Percentiles rank a stretch among this genome's conserved stretches.
phyloP scores from a whole-genome alignment of 2,797 vertebrate species.

The Xerus rutilus region DNA sequence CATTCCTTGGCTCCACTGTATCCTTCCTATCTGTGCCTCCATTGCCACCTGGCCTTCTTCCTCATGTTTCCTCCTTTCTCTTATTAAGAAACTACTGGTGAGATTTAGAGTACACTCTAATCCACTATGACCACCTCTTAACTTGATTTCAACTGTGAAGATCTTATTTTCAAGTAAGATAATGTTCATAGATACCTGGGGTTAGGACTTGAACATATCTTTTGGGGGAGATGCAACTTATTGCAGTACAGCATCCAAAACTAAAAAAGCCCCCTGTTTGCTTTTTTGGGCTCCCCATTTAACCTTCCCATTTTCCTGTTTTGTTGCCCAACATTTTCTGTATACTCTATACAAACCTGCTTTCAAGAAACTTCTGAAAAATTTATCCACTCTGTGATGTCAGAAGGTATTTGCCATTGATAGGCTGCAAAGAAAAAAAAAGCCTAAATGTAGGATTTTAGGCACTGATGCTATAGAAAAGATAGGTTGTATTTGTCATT shows the following conservation, averaged over 20 bases:
- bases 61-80: not conserved
- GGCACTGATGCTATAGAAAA: not conserved
- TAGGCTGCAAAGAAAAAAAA: not conserved
- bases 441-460: not conserved
- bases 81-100: not conserved
- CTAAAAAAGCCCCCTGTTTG: not conserved
- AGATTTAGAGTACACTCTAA: not conserved
- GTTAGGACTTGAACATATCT: not conserved
- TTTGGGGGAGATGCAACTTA: not conserved
- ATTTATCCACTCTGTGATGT: not conserved
- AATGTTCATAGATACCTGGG: not conserved
- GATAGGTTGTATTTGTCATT: not conserved
- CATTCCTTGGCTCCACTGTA: not conserved
- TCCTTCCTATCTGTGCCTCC: not conserved
- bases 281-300: not conserved
- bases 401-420: not conserved
- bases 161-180: not conserved
- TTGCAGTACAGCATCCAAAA: not conserved
- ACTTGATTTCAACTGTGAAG: not conserved
- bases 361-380: not conserved
- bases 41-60: not conserved
- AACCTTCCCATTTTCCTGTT: not conserved
- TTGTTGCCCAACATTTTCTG: not conserved
- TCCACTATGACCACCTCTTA: not conserved
- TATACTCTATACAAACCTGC: not conserved